Percentiles rank a stretch among this genome's conserved stretches.
Evolutionary conservation across 2,113 vertebrate species (phyloP).

Genomic region (Gulo gulo): DNA sequence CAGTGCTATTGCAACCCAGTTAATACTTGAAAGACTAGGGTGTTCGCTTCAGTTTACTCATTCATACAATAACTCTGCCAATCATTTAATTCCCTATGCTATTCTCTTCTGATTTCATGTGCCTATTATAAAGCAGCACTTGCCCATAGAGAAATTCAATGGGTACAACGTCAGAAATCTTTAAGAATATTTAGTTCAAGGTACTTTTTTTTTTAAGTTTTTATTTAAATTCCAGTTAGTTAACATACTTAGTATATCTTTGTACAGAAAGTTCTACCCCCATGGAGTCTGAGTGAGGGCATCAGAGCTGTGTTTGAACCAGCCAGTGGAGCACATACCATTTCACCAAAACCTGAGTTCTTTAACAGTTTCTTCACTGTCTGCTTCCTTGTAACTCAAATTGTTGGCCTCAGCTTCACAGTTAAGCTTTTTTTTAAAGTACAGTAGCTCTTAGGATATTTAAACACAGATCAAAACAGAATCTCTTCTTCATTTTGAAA

Average conservation of each 20-base stretch:
- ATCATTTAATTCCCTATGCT: background rate
- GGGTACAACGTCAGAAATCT: background rate
- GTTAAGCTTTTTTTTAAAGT: background rate
- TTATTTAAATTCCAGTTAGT: background rate
- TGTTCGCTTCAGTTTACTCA: background rate
- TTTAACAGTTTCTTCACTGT: background rate
- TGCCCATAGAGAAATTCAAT: background rate
- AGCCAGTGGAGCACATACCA: background rate
- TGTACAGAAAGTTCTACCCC: background rate
- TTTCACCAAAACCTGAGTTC: background rate
- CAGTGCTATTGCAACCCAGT: background rate
- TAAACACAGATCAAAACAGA: background rate
- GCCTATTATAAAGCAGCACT: background rate
- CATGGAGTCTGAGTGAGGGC: background rate
- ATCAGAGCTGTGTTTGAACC: background rate
- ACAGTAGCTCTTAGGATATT: fast-evolving
- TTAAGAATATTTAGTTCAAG: background rate
- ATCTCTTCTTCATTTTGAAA: background rate
- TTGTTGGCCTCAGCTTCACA: background rate
- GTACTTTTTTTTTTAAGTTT: background rate
- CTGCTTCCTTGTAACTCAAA: background rate
- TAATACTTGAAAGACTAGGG: background rate
- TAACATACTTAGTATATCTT: background rate
- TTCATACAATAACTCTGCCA: background rate
- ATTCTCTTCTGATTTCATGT: background rate